Percentiles rank a stretch among this genome's conserved stretches.
Evolutionary conservation across 2,797 vertebrate species (phyloP).

Genomic region (Meda fulgida): DNA sequence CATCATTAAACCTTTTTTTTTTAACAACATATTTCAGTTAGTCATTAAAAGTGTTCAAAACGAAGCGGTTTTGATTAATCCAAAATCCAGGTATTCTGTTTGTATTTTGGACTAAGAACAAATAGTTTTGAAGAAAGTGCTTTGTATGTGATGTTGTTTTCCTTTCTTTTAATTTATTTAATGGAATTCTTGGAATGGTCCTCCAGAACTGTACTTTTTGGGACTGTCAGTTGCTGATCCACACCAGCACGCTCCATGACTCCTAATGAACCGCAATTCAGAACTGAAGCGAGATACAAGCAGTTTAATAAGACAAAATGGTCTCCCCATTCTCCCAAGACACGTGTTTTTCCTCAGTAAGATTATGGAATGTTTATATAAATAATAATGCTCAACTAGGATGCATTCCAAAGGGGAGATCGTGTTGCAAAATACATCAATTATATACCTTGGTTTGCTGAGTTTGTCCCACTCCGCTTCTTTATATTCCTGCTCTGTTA

Average conservation of each 20-base stretch:
- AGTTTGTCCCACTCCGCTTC: neutral
- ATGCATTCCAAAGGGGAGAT: neutral
- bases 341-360: neutral
- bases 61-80: neutral
- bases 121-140: neutral
- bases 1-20: neutral
- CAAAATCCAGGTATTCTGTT: neutral
- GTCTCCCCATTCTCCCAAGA: neutral
- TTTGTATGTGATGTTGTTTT: neutral
- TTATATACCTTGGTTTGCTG: conserved; percentile 17
- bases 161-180: neutral
- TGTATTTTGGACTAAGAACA: neutral
- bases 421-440: neutral
- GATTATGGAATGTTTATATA: neutral
- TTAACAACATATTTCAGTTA: neutral
- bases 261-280: conserved; percentile 40
- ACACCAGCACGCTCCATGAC: conserved; percentile 61
- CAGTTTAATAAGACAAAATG: conserved; percentile 4
- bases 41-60: neutral
- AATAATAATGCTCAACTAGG: neutral
- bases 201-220: conserved; percentile 6
- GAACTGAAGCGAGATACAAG: conserved; percentile 39
- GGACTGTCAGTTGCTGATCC: conserved; percentile 33
- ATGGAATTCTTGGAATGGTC: conserved; percentile 30
- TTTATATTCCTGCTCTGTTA: neutral